phyloP scores from a whole-genome alignment of 1,140 invertebrate species.

The Pseudomyrmex gracilis region DNA sequence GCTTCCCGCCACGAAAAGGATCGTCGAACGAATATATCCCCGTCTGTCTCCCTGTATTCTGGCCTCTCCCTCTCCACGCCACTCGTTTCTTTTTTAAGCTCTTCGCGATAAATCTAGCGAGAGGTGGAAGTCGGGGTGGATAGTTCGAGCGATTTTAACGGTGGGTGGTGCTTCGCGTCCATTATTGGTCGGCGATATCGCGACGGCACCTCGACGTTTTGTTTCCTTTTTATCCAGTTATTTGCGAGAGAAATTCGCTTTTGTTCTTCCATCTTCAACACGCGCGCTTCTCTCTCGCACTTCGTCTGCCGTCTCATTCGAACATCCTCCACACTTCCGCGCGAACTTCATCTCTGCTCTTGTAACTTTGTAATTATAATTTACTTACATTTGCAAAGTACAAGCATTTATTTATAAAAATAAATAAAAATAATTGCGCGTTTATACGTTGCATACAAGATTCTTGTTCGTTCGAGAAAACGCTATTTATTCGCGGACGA shows the following conservation, averaged over 20 bases:
- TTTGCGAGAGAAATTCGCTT: slow-evolving; percentile 27
- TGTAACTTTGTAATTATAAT: neutral
- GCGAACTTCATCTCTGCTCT: neutral
- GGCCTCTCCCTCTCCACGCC: neutral
- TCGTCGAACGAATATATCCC: slow-evolving; percentile 64
- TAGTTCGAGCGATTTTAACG: slow-evolving; percentile 80
- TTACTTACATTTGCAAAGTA: neutral
- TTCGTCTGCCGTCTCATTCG: neutral
- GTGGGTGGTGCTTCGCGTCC: slow-evolving; percentile 68
- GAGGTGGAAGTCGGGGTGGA: slow-evolving; percentile 48
- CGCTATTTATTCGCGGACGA: slow-evolving; percentile 9
- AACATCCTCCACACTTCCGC: neutral
- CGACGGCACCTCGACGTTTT: slow-evolving; percentile 42
- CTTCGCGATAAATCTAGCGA: slow-evolving; percentile 78
- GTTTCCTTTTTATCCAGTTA: slow-evolving; percentile 17
- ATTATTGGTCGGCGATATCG: slow-evolving; percentile 74
- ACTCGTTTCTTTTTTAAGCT: slow-evolving; percentile 69
- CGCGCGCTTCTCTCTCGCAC: neutral
- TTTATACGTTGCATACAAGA: neutral
- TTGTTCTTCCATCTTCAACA: neutral
- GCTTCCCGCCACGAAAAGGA: slow-evolving; percentile 60
- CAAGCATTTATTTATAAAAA: neutral
- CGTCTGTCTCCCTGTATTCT: slow-evolving; percentile 66
- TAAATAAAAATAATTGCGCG: neutral
- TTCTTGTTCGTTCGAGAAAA: slow-evolving; percentile 12